Percentiles rank a stretch among this genome's conserved stretches.
These are phyloP conservation scores for Hormiphora californensis DNA, from an alignment of 37 sponge, comb jelly and placozoan genomes.

Conservation along the genomic window DNA sequence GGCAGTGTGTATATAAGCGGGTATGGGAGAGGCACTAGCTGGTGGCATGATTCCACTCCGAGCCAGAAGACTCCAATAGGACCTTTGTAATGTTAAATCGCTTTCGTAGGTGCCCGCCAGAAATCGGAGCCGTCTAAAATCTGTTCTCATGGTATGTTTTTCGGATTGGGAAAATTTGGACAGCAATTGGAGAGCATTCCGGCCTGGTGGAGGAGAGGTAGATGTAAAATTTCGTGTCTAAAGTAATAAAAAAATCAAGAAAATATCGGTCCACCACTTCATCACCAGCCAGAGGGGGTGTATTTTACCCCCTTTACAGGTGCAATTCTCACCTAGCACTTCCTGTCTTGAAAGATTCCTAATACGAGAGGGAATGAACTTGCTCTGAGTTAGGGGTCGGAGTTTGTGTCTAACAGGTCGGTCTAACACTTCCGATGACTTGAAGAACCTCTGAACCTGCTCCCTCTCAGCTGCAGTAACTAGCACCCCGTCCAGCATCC, in stretches of 20 bases:
- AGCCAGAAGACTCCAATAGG: slow-evolving; percentile 48
- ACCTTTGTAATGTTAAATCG: slow-evolving; percentile 19
- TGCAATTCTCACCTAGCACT: slow-evolving; percentile 46
- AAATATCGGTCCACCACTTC: too few relatives aligned
- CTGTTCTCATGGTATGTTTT: slow-evolving; percentile 21
- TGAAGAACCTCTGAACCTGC: slow-evolving; percentile 59
- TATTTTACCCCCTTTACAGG: too few relatives aligned
- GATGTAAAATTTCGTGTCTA: too few relatives aligned
- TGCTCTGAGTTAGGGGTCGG: not conserved
- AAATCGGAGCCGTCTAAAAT: slow-evolving; percentile 2
- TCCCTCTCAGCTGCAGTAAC: slow-evolving; percentile 67
- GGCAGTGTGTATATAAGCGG: slow-evolving; percentile 34
- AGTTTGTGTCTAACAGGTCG: slow-evolving; percentile 58
- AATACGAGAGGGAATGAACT: not conserved
- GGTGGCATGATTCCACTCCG: not conserved
- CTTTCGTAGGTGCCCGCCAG: slow-evolving; percentile 13
- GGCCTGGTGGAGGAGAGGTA: not conserved
- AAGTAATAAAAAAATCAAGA: too few relatives aligned
- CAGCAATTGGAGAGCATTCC: slow-evolving; percentile 5
- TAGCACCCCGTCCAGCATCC: slow-evolving; percentile 66
- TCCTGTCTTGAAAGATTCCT: not conserved
- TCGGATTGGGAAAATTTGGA: slow-evolving; percentile 26
- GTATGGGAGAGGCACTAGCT: slow-evolving; percentile 12
- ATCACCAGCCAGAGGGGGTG: too few relatives aligned
- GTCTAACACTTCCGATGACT: slow-evolving; percentile 45